Evolutionary conservation across 2,113 vertebrate genomes (phyloP).

Genomic region (Calonectris borealis): DNA sequence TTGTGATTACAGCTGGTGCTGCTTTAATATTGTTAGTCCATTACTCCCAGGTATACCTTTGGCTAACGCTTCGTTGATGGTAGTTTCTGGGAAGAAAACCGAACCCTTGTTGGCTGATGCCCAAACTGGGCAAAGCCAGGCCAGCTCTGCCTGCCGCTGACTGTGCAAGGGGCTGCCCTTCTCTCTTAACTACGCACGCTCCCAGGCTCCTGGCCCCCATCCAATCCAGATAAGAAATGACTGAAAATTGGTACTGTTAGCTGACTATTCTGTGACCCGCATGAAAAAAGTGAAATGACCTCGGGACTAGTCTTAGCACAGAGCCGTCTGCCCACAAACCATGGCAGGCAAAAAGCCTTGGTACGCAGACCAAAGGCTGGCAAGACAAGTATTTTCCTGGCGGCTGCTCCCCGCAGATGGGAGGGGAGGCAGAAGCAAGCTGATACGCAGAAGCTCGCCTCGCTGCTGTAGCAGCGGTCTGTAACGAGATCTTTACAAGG

Average conservation of each 20-base stretch:
- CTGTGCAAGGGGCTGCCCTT: not conserved
- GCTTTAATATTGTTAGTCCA: not conserved
- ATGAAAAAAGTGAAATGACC: not conserved
- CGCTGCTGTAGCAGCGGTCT: fast-evolving
- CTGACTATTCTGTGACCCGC: not conserved
- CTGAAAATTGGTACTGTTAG: not conserved
- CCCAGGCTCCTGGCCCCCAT: not conserved
- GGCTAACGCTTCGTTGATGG: not conserved
- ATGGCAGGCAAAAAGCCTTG: not conserved
- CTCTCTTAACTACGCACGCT: fast-evolving
- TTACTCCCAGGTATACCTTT: not conserved
- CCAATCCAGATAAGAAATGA: slow-evolving; percentile 14
- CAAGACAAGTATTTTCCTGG: not conserved
- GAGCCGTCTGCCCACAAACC: not conserved
- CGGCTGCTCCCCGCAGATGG: not conserved
- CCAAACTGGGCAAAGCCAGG: not conserved
- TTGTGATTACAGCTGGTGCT: not conserved
- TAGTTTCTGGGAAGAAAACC: not conserved
- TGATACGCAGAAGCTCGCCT: not conserved
- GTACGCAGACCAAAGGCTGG: not conserved
- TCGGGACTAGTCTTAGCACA: not conserved
- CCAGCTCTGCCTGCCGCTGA: not conserved
- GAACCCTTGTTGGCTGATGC: not conserved
- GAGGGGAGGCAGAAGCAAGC: not conserved
- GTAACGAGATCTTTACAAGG: not conserved